Conservation (phyloP, 2,113 vertebrate species). For the Dinomys branickii region DNA sequence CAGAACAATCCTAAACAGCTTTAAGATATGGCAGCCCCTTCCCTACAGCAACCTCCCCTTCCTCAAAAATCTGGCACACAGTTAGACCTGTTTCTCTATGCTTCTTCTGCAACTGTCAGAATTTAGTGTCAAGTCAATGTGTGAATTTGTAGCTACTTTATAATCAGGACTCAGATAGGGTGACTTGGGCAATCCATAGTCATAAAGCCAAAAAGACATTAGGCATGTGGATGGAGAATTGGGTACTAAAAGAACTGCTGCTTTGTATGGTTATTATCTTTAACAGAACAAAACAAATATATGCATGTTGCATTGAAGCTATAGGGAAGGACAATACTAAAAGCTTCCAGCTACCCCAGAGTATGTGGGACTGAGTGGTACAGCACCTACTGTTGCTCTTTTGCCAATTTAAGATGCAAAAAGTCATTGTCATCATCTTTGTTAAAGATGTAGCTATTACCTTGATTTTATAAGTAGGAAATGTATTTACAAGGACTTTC, state of each 20-base stretch:
- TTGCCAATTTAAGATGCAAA: neutral
- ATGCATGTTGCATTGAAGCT: neutral
- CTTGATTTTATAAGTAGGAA: constrained; percentile 40
- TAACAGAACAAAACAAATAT: constrained; percentile 41
- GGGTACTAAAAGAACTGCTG: constrained; percentile 40
- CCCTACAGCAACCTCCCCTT: neutral
- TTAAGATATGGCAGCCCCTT: neutral
- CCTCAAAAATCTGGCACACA: neutral
- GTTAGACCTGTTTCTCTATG: neutral
- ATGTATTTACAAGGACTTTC: neutral
- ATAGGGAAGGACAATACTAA: neutral
- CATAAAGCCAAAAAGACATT: constrained; percentile 55
- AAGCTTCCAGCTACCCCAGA: constrained; percentile 6
- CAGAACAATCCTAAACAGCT: neutral
- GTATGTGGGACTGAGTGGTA: neutral
- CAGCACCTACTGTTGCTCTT: neutral
- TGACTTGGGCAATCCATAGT: constrained; percentile 35
- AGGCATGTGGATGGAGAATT: constrained; percentile 1
- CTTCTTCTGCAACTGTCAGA: neutral
- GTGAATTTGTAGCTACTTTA: constrained; percentile 16
- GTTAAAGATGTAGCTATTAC: neutral
- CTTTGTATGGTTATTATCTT: constrained; percentile 32
- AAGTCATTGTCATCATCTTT: neutral
- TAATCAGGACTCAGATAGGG: constrained; percentile 16
- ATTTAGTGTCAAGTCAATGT: neutral